phyloP scores from a whole-genome alignment of 2,888 invertebrate species.

The Drosophila prostipennis region DNA sequence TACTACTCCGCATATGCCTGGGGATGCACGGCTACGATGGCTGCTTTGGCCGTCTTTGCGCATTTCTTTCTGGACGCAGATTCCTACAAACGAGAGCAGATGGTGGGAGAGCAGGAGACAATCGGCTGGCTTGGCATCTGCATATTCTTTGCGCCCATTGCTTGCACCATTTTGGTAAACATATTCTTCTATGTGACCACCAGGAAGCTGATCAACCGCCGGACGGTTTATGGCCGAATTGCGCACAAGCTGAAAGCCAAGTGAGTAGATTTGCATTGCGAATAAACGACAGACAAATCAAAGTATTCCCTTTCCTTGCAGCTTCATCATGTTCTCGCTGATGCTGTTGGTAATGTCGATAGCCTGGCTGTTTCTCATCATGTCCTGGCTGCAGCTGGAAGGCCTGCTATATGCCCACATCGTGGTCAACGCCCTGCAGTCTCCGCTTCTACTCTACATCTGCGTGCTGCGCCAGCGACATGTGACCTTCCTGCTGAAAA shows the following conservation, averaged over 20 bases:
- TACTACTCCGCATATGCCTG: slow-evolving; percentile 94
- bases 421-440: slow-evolving; percentile 90
- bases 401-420: slow-evolving; percentile 90
- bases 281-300: background rate
- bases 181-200: slow-evolving; percentile 93
- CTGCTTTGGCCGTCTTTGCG: slow-evolving; percentile 90
- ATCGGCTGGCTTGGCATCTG: slow-evolving; percentile 93
- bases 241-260: slow-evolving; percentile 94
- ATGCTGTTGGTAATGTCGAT: slow-evolving; percentile 90
- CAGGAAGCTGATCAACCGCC: slow-evolving; percentile 90
- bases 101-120: slow-evolving; percentile 89
- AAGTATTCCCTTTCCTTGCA: slow-evolving; percentile 81
- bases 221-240: slow-evolving; percentile 93
- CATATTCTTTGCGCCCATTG: slow-evolving; percentile 92
- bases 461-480: slow-evolving; percentile 91
- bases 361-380: slow-evolving; percentile 90
- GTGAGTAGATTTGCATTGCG: slow-evolving; percentile 83
- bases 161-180: slow-evolving; percentile 91
- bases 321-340: slow-evolving; percentile 92
- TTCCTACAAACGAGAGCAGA: slow-evolving; percentile 85
- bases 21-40: slow-evolving; percentile 89
- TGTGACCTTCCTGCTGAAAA: slow-evolving; percentile 90
- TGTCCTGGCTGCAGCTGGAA: slow-evolving; percentile 91
- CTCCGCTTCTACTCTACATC: slow-evolving; percentile 90
- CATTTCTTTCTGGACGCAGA: slow-evolving; percentile 90